Conservation (phyloP, 2,113 vertebrate genomes). For the Corapipo altera region DNA sequence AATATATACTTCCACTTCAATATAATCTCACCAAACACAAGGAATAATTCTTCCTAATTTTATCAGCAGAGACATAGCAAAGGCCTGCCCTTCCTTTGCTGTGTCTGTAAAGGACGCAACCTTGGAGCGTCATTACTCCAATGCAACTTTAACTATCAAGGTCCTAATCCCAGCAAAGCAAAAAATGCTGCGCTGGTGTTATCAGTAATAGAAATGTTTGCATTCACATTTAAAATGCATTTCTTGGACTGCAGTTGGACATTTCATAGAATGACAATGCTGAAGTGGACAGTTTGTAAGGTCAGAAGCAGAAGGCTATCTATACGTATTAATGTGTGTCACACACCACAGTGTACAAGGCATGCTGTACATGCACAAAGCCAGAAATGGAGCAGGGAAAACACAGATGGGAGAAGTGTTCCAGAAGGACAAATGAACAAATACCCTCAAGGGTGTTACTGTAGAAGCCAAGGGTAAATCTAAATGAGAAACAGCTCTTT, state of each 20-base stretch:
- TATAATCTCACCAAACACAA: neutral
- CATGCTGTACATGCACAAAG: neutral
- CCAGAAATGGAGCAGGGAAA: neutral
- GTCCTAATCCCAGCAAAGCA: slow-evolving; percentile 50
- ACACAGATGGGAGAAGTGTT: neutral
- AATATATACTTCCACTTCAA: neutral
- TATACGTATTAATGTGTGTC: slow-evolving; percentile 44
- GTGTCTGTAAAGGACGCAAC: neutral
- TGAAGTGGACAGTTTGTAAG: slow-evolving; percentile 70
- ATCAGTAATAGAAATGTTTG: slow-evolving; percentile 69
- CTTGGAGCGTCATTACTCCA: slow-evolving; percentile 61
- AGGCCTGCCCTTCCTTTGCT: neutral
- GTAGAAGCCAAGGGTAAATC: neutral
- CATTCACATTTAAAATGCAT: slow-evolving; percentile 68
- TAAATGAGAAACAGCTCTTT: neutral
- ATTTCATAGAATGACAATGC: slow-evolving; percentile 58
- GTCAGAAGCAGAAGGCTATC: slow-evolving; percentile 58
- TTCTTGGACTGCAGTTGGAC: slow-evolving; percentile 56
- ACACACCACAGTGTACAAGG: neutral
- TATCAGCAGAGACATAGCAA: slow-evolving; percentile 10
- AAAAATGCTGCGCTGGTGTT: slow-evolving; percentile 65
- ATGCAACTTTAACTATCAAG: slow-evolving; percentile 53
- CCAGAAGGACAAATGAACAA: neutral
- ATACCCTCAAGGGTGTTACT: neutral
- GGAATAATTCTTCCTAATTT: slow-evolving; percentile 16